These are phyloP conservation scores for Scaptomyza pallida DNA, from an alignment of 1,140 invertebrate species.

Conservation along the genomic window DNA sequence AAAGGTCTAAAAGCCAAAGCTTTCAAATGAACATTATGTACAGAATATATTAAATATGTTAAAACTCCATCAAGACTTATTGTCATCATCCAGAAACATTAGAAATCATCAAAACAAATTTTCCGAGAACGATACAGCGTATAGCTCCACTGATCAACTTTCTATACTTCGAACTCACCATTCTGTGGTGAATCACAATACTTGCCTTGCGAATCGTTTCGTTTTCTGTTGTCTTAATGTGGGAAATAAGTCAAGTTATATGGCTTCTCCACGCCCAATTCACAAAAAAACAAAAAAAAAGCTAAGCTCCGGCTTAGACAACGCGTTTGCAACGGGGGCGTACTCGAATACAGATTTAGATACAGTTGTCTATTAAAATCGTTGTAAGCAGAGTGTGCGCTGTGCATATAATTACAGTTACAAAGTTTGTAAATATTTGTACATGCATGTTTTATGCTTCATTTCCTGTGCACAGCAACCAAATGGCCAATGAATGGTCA, in stretches of 20 bases:
- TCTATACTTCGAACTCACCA: constrained; percentile 3
- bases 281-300: constrained; percentile 32
- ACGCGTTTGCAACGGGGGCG: too few species aligned
- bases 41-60: too few species aligned
- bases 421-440: constrained; percentile 47
- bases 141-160: constrained; percentile 19
- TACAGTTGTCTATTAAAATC: constrained; percentile 48
- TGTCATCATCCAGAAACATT: too few species aligned
- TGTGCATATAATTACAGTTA: constrained; percentile 68
- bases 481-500: constrained; percentile 23
- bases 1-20: too few species aligned
- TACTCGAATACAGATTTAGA: constrained; percentile 22
- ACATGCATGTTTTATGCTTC: constrained; percentile 77
- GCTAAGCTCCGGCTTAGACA: constrained; percentile 27
- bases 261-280: constrained; percentile 36
- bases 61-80: too few species aligned
- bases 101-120: not conserved
- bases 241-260: constrained; percentile 41
- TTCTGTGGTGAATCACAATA: constrained; percentile 39
- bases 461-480: constrained; percentile 68
- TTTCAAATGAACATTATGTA: too few species aligned
- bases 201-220: constrained; percentile 42
- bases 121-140: constrained; percentile 4
- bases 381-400: constrained; percentile 38
- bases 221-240: constrained; percentile 43